Evolutionary conservation across 2,113 vertebrate genomes (phyloP).

Genomic region (Pycnonotus jocosus): DNA sequence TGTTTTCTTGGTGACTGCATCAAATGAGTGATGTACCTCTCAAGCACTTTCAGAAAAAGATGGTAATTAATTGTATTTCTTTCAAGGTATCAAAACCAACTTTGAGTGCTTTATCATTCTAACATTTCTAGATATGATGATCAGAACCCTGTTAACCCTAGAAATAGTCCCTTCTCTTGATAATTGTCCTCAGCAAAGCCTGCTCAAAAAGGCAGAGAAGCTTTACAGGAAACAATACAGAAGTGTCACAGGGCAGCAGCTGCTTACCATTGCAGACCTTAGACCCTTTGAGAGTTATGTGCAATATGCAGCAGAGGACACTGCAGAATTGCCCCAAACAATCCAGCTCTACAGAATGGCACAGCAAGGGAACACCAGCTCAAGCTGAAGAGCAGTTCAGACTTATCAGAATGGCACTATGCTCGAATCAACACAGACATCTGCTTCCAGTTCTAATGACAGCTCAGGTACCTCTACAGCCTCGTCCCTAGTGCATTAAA

Average conservation of each 20-base stretch:
- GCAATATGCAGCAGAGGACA: background rate
- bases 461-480: background rate
- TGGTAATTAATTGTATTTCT: background rate
- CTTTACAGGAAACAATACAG: background rate
- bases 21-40: background rate
- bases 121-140: background rate
- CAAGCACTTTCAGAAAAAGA: background rate
- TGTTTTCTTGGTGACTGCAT: background rate
- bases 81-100: background rate
- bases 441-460: background rate
- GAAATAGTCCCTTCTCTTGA: background rate
- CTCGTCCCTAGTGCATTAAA: background rate
- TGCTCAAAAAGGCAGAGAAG: background rate
- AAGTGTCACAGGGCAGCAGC: background rate
- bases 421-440: background rate
- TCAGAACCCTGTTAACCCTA: background rate
- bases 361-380: background rate
- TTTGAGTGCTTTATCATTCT: background rate
- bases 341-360: background rate
- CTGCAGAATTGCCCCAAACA: background rate
- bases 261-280: background rate
- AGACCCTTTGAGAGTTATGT: background rate
- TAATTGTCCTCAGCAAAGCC: background rate
- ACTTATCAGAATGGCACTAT: background rate
- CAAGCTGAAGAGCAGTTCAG: background rate